Evolutionary conservation across 2,888 invertebrate genomes (phyloP).

Genomic region (Eupithecia subumbrata): DNA sequence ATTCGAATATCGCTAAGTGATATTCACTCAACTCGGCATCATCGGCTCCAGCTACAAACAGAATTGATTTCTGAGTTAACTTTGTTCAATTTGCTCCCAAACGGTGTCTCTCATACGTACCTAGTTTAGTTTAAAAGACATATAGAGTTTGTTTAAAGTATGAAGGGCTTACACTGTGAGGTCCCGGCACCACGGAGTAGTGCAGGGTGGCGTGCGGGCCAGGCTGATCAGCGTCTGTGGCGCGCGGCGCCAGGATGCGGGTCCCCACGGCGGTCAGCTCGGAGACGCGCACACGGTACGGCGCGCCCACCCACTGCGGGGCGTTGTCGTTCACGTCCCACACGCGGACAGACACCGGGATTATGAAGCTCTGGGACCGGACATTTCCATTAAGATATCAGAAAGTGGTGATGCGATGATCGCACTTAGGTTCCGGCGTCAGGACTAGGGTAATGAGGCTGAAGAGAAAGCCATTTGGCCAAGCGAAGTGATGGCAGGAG

Average conservation of each 20-base stretch:
- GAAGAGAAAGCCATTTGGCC: background rate
- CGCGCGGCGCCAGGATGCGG: conserved; percentile 90
- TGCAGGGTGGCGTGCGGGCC: conserved; percentile 94
- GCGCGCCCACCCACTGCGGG: conserved; percentile 91
- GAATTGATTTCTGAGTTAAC: too few species aligned
- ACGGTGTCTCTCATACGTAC: too few species aligned
- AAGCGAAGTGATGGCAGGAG: background rate
- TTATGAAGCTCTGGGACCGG: conserved; percentile 86
- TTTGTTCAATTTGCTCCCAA: too few species aligned
- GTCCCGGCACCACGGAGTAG: conserved; percentile 92
- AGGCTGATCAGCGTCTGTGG: conserved; percentile 93
- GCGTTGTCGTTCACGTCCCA: conserved; percentile 97
- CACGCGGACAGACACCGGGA: conserved; percentile 92
- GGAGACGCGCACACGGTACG: conserved; percentile 92
- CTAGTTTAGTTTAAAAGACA: too few species aligned
- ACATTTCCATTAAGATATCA: background rate
- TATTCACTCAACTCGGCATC: too few species aligned
- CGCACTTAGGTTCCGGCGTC: background rate
- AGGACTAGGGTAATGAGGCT: background rate
- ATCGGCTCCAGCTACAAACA: too few species aligned
- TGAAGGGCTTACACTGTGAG: conserved; percentile 84
- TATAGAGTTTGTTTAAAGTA: background rate
- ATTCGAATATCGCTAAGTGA: too few species aligned
- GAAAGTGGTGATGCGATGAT: background rate
- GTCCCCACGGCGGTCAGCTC: conserved; percentile 90